phyloP scores from a whole-genome alignment of 2,888 invertebrate species.

The Synergus itoensis region DNA sequence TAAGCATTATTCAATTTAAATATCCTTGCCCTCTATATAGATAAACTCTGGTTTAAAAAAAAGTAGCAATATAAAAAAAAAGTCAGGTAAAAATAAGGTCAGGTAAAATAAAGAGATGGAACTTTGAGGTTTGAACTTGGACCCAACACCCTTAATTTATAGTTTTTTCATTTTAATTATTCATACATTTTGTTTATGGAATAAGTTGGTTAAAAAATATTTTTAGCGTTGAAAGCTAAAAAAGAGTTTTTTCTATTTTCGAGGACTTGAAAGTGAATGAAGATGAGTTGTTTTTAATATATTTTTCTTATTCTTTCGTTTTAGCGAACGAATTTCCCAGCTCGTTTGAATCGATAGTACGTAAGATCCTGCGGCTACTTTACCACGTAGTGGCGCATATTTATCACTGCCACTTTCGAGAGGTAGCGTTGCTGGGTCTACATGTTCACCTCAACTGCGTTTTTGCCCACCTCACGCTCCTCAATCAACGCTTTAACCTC shows the following conservation, averaged over 20 bases:
- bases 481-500: slow-evolving; percentile 91
- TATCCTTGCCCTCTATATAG: too few relatives aligned
- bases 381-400: slow-evolving; percentile 99
- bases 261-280: neutral
- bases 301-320: slow-evolving; percentile 61
- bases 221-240: too few relatives aligned
- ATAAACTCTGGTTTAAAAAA: too few relatives aligned
- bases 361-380: slow-evolving; percentile 96
- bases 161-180: too few relatives aligned
- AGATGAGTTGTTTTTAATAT: neutral
- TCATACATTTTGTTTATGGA: too few relatives aligned
- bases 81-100: too few relatives aligned
- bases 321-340: slow-evolving; percentile 95
- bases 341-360: slow-evolving; percentile 95
- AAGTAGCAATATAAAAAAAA: too few relatives aligned
- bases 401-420: slow-evolving; percentile 98
- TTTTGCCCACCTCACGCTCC: slow-evolving; percentile 96
- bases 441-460: slow-evolving; percentile 98
- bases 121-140: too few relatives aligned
- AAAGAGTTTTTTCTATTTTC: slow-evolving; percentile 33
- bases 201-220: too few relatives aligned
- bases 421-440: slow-evolving; percentile 94
- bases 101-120: too few relatives aligned
- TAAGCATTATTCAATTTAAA: too few relatives aligned
- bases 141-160: too few relatives aligned